Percentiles rank a stretch among this genome's conserved stretches.
Conservation (phyloP, 1,140 invertebrate species). For the Apis florea region DNA sequence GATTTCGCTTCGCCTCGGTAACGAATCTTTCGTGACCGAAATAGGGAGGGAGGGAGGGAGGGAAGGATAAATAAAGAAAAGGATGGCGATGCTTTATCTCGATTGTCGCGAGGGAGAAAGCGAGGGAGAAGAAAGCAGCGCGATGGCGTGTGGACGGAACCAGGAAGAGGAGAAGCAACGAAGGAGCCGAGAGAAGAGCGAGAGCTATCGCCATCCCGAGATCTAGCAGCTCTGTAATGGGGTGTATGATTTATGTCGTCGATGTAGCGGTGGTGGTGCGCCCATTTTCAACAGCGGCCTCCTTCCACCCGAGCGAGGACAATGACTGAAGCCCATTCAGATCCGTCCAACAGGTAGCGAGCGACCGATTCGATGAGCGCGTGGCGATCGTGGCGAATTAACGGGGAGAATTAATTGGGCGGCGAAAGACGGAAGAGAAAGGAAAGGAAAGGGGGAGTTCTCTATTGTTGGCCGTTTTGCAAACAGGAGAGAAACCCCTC, state of each 20-base stretch:
- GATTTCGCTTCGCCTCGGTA: constrained; percentile 24
- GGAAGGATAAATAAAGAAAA: background rate
- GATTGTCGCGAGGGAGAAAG: background rate
- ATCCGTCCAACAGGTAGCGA: constrained; percentile 29
- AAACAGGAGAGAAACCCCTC: constrained; percentile 37
- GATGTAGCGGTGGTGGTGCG: constrained; percentile 42
- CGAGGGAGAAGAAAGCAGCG: constrained; percentile 14
- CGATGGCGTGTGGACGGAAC: constrained; percentile 20
- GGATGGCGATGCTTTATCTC: constrained; percentile 36
- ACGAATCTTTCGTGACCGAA: constrained; percentile 45
- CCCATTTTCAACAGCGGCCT: constrained; percentile 67
- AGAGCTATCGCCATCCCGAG: constrained; percentile 68
- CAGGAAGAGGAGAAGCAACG: constrained; percentile 41
- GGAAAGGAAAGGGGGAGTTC: background rate
- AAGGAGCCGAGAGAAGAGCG: constrained; percentile 47
- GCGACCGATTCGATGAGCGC: background rate
- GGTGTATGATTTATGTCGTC: constrained; percentile 77
- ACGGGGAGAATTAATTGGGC: constrained; percentile 25
- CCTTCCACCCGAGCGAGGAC: constrained; percentile 60
- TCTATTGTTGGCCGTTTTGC: constrained; percentile 62
- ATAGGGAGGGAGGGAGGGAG: background rate
- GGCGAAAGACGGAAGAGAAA: background rate
- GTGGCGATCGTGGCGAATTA: background rate
- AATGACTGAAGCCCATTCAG: constrained; percentile 68
- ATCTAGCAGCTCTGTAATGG: constrained; percentile 77